These are phyloP conservation scores for Ichneumon xanthorius DNA, from an alignment of 2,888 invertebrate genomes.

Conservation along the genomic window DNA sequence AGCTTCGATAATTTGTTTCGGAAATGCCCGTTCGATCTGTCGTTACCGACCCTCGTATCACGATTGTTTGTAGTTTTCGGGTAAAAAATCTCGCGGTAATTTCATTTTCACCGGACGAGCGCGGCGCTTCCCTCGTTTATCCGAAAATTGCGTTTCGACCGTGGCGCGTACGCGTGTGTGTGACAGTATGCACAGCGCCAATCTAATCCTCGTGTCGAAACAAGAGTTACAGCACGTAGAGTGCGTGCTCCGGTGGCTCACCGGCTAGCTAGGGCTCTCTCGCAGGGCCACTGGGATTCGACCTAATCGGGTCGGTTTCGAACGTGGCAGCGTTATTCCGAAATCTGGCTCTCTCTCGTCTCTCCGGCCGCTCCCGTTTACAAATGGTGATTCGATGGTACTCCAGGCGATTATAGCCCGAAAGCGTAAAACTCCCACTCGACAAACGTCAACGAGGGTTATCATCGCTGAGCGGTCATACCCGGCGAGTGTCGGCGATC, in stretches of 20 bases:
- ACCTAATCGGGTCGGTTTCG: slow-evolving; percentile 50
- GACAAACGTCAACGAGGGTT: slow-evolving; percentile 37
- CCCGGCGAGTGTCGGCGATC: background rate
- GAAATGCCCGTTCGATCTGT: background rate
- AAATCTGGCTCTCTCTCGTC: slow-evolving; percentile 13
- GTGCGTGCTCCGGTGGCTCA: slow-evolving; percentile 6
- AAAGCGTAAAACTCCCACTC: slow-evolving; percentile 42
- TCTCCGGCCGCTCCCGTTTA: slow-evolving; percentile 16
- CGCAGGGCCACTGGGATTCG: slow-evolving; percentile 28
- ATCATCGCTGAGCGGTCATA: background rate
- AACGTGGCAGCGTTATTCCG: slow-evolving; percentile 29
- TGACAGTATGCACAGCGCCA: background rate
- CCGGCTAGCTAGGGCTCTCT: slow-evolving; percentile 13
- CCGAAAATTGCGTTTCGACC: slow-evolving; percentile 32
- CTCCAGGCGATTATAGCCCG: slow-evolving; percentile 41
- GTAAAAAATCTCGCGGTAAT: slow-evolving; percentile 8
- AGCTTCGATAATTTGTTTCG: background rate
- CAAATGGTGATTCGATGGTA: slow-evolving; percentile 42
- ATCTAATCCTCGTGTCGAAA: slow-evolving; percentile 51
- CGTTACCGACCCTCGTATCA: background rate
- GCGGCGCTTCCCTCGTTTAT: background rate
- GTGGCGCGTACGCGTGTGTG: background rate
- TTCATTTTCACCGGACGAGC: background rate
- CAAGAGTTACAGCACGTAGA: background rate
- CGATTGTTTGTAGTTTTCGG: background rate